Evolutionary conservation across 2,797 vertebrate genomes (phyloP).

Genomic region (Molossus molossus): DNA sequence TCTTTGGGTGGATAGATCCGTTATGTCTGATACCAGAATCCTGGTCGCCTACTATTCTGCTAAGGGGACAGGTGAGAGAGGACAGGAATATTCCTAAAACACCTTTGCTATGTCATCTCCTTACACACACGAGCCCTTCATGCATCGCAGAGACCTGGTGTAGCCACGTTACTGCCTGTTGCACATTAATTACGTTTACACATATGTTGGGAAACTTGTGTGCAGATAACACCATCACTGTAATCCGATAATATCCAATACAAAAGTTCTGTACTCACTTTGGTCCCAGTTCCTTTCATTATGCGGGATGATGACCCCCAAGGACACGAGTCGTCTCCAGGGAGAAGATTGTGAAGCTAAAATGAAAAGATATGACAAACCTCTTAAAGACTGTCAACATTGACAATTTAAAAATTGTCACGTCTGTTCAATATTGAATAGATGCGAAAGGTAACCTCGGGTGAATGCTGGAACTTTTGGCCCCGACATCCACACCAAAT

Average conservation of each 20-base stretch:
- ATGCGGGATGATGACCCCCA: constrained; percentile 81
- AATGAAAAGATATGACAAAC: constrained; percentile 87
- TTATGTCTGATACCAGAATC: not conserved
- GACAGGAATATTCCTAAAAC: not conserved
- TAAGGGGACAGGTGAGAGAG: not conserved
- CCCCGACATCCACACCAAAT: constrained; percentile 82
- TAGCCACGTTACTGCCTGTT: fast-evolving
- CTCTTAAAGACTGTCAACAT: constrained; percentile 85
- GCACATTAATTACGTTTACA: not conserved
- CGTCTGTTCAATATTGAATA: constrained; percentile 85
- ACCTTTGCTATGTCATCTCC: not conserved
- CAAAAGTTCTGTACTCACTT: constrained; percentile 75
- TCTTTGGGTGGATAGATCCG: not conserved
- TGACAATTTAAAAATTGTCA: constrained; percentile 85
- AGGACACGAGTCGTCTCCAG: constrained; percentile 69
- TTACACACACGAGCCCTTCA: fast-evolving
- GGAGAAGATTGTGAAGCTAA: constrained; percentile 86
- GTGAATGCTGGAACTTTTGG: constrained; percentile 84
- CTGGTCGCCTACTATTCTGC: not conserved
- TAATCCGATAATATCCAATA: constrained; percentile 68
- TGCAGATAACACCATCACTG: constrained; percentile 48
- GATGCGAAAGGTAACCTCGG: constrained; percentile 82
- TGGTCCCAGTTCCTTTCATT: constrained; percentile 79
- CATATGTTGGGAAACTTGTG: not conserved
- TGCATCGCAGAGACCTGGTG: not conserved